These are phyloP conservation scores for Laupala kohalensis DNA, from an alignment of 1,140 invertebrate genomes.

Conservation along the genomic window DNA sequence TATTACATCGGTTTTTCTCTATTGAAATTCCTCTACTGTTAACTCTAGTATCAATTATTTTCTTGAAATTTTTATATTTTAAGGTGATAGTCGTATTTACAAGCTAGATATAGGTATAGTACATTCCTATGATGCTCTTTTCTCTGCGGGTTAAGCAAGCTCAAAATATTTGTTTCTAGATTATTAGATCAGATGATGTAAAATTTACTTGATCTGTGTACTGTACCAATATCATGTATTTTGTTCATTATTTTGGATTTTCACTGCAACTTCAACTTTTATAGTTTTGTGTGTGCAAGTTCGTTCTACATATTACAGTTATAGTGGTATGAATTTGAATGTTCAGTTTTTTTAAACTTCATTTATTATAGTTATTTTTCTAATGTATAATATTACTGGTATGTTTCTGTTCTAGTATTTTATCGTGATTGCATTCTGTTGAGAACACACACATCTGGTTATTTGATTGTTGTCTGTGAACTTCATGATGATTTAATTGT, in stretches of 20 bases:
- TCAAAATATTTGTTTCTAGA: background rate
- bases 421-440: too few species aligned
- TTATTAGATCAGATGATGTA: background rate
- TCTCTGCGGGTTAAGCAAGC: background rate
- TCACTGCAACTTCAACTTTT: background rate
- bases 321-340: too few species aligned
- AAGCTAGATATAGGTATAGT: background rate
- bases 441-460: too few species aligned
- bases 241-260: background rate
- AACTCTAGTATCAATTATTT: background rate
- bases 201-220: background rate
- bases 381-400: too few species aligned
- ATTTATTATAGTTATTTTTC: too few species aligned
- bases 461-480: too few species aligned
- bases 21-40: background rate
- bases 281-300: too few species aligned
- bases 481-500: too few species aligned
- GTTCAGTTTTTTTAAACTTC: too few species aligned
- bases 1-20: background rate
- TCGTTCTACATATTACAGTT: too few species aligned
- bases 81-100: background rate
- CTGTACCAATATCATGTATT: background rate
- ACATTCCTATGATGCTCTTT: background rate
- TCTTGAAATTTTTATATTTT: background rate
- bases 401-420: too few species aligned